Percentiles rank a stretch among this genome's conserved stretches.
These are phyloP conservation scores for Chloropsis cyanopogon DNA, from an alignment of 2,113 vertebrate genomes.

Conservation along the genomic window DNA sequence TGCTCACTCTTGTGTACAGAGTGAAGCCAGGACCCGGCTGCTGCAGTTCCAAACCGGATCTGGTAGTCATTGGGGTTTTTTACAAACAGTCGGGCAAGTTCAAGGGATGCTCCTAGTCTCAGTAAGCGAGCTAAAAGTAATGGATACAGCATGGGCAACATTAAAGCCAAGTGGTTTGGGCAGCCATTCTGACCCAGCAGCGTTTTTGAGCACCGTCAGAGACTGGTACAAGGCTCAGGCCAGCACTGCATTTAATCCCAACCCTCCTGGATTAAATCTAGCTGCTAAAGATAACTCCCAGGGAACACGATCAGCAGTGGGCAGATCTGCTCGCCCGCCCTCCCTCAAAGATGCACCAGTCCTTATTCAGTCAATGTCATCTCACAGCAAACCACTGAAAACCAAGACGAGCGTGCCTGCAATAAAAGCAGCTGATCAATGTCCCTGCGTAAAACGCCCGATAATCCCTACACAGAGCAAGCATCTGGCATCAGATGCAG, in stretches of 20 bases:
- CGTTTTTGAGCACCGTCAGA: neutral
- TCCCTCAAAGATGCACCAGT: conserved; percentile 14
- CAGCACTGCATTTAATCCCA: neutral
- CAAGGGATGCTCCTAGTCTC: neutral
- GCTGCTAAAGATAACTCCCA: conserved; percentile 54
- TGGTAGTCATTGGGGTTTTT: rapidly evolving
- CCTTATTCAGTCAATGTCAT: conserved; percentile 65
- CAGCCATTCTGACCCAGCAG: neutral
- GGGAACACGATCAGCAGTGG: conserved; percentile 20
- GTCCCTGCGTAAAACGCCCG: neutral
- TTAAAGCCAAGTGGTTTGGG: neutral
- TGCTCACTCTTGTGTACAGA: rapidly evolving
- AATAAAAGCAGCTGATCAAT: conserved; percentile 41
- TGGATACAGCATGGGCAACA: neutral
- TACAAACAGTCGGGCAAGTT: neutral
- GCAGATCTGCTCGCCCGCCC: neutral
- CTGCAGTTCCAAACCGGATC: neutral
- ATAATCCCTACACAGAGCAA: conserved; percentile 8
- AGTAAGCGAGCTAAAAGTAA: neutral
- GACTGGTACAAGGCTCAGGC: neutral
- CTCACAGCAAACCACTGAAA: conserved; percentile 13
- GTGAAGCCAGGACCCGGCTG: neutral
- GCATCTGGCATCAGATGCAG: neutral
- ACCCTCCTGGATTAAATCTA: conserved; percentile 3
- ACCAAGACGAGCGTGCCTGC: neutral